Conservation (phyloP, 2,888 invertebrate species). For the Maniola hyperantus region DNA sequence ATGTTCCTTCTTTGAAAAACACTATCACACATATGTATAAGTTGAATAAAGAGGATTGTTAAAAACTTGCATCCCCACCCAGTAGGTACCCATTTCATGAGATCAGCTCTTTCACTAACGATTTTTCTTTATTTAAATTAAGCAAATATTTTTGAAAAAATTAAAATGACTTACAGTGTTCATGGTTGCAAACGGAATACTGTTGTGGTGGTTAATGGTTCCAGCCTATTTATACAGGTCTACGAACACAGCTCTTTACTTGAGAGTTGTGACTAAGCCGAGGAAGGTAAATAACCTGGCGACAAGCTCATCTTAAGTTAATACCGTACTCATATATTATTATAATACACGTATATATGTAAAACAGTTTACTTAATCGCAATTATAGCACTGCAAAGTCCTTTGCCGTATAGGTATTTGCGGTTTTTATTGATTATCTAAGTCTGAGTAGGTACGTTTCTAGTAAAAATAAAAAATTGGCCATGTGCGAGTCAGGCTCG, state of each 20-base stretch:
- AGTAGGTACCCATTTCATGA: too few species aligned
- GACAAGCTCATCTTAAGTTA: conserved; percentile 28
- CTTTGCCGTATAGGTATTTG: conserved; percentile 8
- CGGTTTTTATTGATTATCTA: conserved; percentile 10
- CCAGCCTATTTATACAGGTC: conserved; percentile 59
- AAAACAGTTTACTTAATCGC: conserved; percentile 22
- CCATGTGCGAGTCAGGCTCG: not conserved
- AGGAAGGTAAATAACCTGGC: conserved; percentile 57
- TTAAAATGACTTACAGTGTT: conserved; percentile 62
- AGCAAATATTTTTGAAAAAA: not conserved
- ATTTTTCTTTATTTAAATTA: too few species aligned
- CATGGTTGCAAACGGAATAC: conserved; percentile 57
- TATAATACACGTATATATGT: not conserved
- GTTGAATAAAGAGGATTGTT: too few species aligned
- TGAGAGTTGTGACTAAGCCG: conserved; percentile 49
- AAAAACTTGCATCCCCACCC: too few species aligned
- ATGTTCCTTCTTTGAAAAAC: too few species aligned
- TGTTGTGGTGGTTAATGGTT: conserved; percentile 47
- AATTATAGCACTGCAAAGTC: conserved; percentile 10
- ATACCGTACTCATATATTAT: not conserved
- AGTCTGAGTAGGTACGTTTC: not conserved
- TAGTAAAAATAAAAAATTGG: not conserved
- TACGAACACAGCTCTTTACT: conserved; percentile 30
- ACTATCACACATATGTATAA: too few species aligned
- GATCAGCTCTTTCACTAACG: too few species aligned